phyloP scores from a whole-genome alignment of 1,140 invertebrate genomes.

The Rhizoglyphus robini region DNA sequence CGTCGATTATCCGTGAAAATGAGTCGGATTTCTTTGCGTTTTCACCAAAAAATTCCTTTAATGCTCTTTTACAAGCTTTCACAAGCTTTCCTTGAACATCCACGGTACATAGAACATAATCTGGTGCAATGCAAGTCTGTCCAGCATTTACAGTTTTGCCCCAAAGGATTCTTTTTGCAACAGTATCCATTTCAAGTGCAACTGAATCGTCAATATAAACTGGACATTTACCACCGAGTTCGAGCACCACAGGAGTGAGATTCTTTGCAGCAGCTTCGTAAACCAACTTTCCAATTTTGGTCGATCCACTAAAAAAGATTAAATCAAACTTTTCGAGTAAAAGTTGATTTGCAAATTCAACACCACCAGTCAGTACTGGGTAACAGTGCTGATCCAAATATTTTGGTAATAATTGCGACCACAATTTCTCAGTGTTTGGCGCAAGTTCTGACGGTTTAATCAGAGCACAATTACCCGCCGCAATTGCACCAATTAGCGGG shows the following conservation, averaged over 20 bases:
- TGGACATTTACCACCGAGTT: conserved; percentile 50
- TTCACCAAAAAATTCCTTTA: conserved; percentile 73
- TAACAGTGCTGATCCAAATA: conserved; percentile 42
- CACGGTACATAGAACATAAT: conserved; percentile 64
- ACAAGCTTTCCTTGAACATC: conserved; percentile 39
- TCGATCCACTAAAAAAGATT: conserved; percentile 42
- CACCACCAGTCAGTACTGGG: conserved; percentile 53
- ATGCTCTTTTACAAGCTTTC: conserved; percentile 36
- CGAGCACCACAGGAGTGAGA: conserved; percentile 45
- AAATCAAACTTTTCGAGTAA: conserved; percentile 58
- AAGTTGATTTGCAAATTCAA: conserved; percentile 66
- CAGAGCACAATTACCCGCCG: conserved; percentile 43
- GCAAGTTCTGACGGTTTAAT: conserved; percentile 45
- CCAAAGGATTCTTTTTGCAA: conserved; percentile 39
- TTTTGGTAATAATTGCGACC: conserved; percentile 37
- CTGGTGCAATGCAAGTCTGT: no score
- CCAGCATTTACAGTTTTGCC: conserved; percentile 43
- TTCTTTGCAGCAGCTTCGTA: conserved; percentile 41
- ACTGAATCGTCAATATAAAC: conserved; percentile 66
- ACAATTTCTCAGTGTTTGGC: conserved; percentile 31
- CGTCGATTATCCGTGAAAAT: conserved; percentile 70
- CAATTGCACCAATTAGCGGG: conserved; percentile 40
- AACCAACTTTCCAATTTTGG: conserved; percentile 38
- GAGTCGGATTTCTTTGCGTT: conserved; percentile 63
- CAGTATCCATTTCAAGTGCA: conserved; percentile 33